Conservation (phyloP, 2,888 invertebrate species). For the Drosophila lutescens region DNA sequence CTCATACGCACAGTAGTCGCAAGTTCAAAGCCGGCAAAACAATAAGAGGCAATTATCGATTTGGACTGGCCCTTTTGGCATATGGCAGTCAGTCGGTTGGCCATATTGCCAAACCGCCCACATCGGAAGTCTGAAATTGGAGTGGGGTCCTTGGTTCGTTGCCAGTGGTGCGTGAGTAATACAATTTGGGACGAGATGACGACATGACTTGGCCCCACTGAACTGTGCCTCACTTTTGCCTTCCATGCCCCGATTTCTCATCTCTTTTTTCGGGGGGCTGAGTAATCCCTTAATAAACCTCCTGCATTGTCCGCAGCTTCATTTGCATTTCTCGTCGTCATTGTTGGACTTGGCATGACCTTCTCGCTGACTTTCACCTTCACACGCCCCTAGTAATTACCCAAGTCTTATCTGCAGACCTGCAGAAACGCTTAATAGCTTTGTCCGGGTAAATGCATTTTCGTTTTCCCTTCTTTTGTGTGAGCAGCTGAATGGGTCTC, state of each 20-base stretch:
- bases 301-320: slow-evolving; percentile 20
- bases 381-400: slow-evolving; percentile 12
- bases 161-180: slow-evolving; percentile 70
- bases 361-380: slow-evolving; percentile 13
- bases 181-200: slow-evolving; percentile 47
- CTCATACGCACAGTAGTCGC: slow-evolving; percentile 59
- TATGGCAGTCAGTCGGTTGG: slow-evolving; percentile 26
- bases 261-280: slow-evolving; percentile 10
- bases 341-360: slow-evolving; percentile 6
- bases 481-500: slow-evolving; percentile 8
- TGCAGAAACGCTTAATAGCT: slow-evolving; percentile 34
- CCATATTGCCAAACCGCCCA: slow-evolving; percentile 22
- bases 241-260: slow-evolving; percentile 11
- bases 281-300: slow-evolving; percentile 18
- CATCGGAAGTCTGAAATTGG: background rate
- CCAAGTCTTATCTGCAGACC: slow-evolving; percentile 31
- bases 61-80: slow-evolving; percentile 29
- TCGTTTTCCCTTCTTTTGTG: background rate
- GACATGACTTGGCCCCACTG: slow-evolving; percentile 30
- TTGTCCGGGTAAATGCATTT: slow-evolving; percentile 42
- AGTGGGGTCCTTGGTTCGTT: slow-evolving; percentile 42
- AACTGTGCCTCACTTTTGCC: slow-evolving; percentile 40
- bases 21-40: slow-evolving; percentile 19
- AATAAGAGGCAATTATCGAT: slow-evolving; percentile 57
- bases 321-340: slow-evolving; percentile 27